A percentile compares a stretch with the other conserved stretches of the same genome.
These are phyloP conservation scores for Platanista minor DNA, from an alignment of 2,113 vertebrate species.

Conservation along the genomic window DNA sequence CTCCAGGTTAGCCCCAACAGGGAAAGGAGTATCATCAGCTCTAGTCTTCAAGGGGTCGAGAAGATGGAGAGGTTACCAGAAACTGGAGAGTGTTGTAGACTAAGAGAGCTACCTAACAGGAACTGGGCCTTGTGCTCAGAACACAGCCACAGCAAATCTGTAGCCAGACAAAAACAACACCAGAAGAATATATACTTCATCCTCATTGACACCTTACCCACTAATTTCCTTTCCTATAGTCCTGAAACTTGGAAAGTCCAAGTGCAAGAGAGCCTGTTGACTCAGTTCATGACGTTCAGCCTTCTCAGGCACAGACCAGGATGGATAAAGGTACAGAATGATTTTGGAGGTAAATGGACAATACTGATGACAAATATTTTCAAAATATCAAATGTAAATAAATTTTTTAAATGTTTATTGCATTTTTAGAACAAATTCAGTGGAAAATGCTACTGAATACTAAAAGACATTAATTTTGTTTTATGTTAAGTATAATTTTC, in stretches of 20 bases:
- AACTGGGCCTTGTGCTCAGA: neutral
- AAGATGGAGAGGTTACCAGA: neutral
- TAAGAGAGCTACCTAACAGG: neutral
- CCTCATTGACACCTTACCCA: neutral
- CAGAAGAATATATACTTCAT: neutral
- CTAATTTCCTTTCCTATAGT: neutral
- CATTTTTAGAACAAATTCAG: neutral
- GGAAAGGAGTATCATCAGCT: neutral
- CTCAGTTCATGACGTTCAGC: neutral
- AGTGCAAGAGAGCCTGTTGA: neutral
- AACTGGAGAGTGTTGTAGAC: neutral
- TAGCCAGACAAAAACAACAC: neutral
- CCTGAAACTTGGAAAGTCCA: neutral
- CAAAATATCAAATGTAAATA: neutral
- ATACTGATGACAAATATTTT: neutral
- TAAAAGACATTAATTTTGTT: neutral
- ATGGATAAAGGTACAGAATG: neutral
- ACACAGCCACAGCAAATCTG: neutral
- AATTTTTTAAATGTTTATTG: neutral
- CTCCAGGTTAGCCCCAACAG: neutral
- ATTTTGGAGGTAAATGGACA: neutral
- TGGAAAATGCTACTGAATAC: neutral
- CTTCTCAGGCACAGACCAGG: neutral
- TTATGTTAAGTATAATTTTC: neutral
- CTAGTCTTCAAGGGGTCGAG: too few relatives aligned